Evolutionary conservation across 1,140 invertebrate species (phyloP).

Genomic region (Andricus grossulariae): DNA sequence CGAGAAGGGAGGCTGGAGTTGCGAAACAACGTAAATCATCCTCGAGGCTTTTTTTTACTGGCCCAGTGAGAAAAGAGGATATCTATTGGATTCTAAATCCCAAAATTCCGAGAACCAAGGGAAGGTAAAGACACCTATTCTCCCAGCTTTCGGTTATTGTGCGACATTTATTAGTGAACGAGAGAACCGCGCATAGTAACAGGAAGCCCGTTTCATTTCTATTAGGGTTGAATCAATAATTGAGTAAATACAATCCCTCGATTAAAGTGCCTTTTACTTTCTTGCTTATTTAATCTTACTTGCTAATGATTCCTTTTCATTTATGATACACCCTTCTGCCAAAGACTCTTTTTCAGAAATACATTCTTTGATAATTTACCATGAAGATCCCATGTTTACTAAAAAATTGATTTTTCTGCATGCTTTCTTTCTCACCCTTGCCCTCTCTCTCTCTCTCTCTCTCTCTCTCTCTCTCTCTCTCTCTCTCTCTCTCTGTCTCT

Average conservation of each 20-base stretch:
- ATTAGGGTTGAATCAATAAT: too few relatives aligned
- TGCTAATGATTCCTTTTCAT: too few relatives aligned
- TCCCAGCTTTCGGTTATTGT: background rate
- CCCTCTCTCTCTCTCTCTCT: conserved; percentile 28
- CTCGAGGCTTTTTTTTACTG: conserved; percentile 7
- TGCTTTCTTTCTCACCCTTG: conserved; percentile 33
- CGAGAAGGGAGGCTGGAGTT: conserved; percentile 48
- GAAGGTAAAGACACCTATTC: conserved; percentile 8
- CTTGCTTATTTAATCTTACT: too few relatives aligned
- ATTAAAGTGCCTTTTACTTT: too few relatives aligned
- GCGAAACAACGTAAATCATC: conserved; percentile 56
- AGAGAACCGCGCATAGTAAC: background rate
- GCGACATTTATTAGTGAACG: background rate
- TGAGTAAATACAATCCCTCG: too few relatives aligned
- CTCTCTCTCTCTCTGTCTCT: conserved; percentile 30
- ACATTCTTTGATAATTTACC: background rate
- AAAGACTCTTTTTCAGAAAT: background rate
- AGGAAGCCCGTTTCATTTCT: too few relatives aligned
- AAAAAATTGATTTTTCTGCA: conserved; percentile 32
- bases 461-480: conserved; percentile 32
- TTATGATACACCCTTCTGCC: background rate
- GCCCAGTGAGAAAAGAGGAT: background rate
- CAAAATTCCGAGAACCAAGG: conserved; percentile 2
- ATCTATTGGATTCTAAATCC: conserved; percentile 13
- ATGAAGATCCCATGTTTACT: background rate